Percentiles rank a stretch among this genome's conserved stretches.
Conservation (phyloP, 2,888 invertebrate genomes). For the Spilosoma lubricipeda region DNA sequence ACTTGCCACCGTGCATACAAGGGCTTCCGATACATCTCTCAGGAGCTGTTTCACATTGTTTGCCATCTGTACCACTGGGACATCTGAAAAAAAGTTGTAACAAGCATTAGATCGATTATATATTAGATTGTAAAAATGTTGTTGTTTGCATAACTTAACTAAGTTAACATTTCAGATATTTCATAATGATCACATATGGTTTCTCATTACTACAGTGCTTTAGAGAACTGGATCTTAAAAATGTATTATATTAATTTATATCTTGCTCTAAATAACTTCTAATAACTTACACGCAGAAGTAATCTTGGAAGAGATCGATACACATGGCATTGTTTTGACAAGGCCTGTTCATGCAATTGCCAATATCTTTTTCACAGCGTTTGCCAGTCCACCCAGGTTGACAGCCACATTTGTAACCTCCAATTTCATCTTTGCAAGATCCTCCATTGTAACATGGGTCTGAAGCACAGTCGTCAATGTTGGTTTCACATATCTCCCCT, state of each 20-base stretch:
- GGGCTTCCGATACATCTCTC: slow-evolving; percentile 97
- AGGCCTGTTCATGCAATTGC: slow-evolving; percentile 93
- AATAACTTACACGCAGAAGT: slow-evolving; percentile 93
- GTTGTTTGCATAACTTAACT: neutral
- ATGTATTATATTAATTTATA: neutral
- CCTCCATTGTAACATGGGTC: slow-evolving; percentile 96
- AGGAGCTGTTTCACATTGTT: slow-evolving; percentile 98
- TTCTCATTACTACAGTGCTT: neutral
- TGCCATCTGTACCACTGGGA: slow-evolving; percentile 98
- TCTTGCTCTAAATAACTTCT: neutral
- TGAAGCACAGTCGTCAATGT: slow-evolving; percentile 94
- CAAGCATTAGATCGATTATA: neutral
- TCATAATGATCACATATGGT: neutral
- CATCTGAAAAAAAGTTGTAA: slow-evolving; percentile 85
- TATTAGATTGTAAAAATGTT: neutral
- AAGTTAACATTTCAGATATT: neutral
- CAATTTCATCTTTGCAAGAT: slow-evolving; percentile 94
- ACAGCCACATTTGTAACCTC: slow-evolving; percentile 93
- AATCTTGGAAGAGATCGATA: slow-evolving; percentile 96
- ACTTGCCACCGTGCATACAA: slow-evolving; percentile 98
- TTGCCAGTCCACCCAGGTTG: slow-evolving; percentile 95
- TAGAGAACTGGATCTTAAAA: neutral
- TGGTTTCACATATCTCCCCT: slow-evolving; percentile 93
- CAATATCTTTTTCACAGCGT: slow-evolving; percentile 95
- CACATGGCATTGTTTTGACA: slow-evolving; percentile 97